Percentiles rank a stretch among this genome's conserved stretches.
These are phyloP conservation scores for Pissodes strobi DNA, from an alignment of 1,140 invertebrate species.

Conservation along the genomic window DNA sequence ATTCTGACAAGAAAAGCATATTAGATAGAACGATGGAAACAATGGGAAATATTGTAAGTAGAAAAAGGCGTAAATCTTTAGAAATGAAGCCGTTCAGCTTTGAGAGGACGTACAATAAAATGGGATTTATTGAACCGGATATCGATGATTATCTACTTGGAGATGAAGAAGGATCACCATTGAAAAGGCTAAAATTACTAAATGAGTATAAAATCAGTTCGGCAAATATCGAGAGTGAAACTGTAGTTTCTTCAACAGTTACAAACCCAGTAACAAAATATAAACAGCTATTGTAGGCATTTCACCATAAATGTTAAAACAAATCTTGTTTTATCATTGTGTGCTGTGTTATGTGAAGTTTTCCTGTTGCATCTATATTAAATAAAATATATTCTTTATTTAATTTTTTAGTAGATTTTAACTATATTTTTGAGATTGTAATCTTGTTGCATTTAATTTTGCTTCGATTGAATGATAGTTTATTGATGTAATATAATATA, in stretches of 20 bases:
- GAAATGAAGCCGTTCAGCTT: constrained; percentile 21
- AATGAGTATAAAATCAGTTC: constrained; percentile 9
- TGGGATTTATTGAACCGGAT: constrained; percentile 51
- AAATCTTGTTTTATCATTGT: constrained; percentile 14
- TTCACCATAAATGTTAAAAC: not conserved
- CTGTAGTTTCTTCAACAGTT: constrained; percentile 14
- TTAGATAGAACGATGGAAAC: constrained; percentile 42
- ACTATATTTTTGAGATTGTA: too few species aligned
- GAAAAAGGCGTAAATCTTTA: constrained; percentile 29
- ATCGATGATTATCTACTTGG: constrained; percentile 44
- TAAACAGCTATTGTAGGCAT: constrained; percentile 1
- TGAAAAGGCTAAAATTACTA: constrained; percentile 35
- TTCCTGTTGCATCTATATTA: constrained; percentile 28
- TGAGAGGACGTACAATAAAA: constrained; percentile 38
- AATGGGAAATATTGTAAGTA: constrained; percentile 43
- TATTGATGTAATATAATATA: too few species aligned
- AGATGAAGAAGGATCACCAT: constrained; percentile 39
- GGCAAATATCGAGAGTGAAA: constrained; percentile 10
- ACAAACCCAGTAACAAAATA: constrained; percentile 27
- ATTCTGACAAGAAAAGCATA: constrained; percentile 36
- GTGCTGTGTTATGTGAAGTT: constrained; percentile 19
- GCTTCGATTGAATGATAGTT: too few species aligned
- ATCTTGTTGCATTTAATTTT: too few species aligned
- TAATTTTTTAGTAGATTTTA: too few species aligned
- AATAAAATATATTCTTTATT: constrained; percentile 27